Percentiles rank a stretch among this genome's conserved stretches.
Conservation (phyloP, 2,888 invertebrate species). For the Erebia ligea region DNA sequence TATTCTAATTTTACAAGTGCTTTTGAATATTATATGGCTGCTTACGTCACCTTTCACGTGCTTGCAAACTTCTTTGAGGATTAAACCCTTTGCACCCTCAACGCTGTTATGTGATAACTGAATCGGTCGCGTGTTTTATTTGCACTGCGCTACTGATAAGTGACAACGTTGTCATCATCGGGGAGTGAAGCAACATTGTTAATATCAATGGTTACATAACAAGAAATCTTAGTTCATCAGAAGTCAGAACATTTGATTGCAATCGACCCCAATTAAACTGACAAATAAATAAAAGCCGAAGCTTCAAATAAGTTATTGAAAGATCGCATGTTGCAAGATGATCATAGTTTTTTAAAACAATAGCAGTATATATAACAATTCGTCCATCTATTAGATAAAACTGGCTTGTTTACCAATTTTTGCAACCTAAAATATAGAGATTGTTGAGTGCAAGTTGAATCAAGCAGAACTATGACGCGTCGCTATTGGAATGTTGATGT, state of each 20-base stretch:
- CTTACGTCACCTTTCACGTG: no score
- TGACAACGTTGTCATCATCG: no score
- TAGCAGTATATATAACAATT: slow-evolving; percentile 54
- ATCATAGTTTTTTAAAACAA: slow-evolving; percentile 53
- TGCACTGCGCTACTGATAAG: no score
- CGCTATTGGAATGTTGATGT: slow-evolving; percentile 72
- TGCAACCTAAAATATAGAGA: slow-evolving; percentile 9
- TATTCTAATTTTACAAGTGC: no score
- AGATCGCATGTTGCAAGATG: slow-evolving; percentile 16
- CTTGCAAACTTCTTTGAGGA: no score
- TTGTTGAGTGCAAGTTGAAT: slow-evolving; percentile 46
- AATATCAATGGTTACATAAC: background rate
- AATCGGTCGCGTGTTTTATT: no score
- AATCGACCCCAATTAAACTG: slow-evolving; percentile 69
- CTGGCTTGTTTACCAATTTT: slow-evolving; percentile 4
- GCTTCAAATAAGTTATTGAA: slow-evolving; percentile 9
- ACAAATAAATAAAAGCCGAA: slow-evolving; percentile 33
- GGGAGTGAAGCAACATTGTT: background rate
- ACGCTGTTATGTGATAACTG: no score
- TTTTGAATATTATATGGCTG: no score
- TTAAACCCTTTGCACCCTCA: no score
- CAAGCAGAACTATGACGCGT: slow-evolving; percentile 62
- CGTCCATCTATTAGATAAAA: slow-evolving; percentile 41
- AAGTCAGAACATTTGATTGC: slow-evolving; percentile 46
- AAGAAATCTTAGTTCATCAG: background rate